Conservation (phyloP, 2,888 invertebrate species). For the Marronus borbonicus region DNA sequence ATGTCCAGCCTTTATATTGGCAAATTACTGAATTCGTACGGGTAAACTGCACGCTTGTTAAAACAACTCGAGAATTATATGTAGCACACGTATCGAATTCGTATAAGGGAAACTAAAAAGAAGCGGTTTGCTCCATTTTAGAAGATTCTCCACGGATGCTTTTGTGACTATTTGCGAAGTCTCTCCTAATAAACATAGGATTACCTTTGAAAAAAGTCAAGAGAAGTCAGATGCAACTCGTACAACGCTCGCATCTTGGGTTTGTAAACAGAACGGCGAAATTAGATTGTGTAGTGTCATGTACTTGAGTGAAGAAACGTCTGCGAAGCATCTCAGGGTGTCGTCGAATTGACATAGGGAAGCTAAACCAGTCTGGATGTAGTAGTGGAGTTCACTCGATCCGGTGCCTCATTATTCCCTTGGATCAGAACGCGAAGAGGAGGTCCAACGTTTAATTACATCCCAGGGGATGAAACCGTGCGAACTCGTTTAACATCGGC, state of each 20-base stretch:
- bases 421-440: constrained; percentile 4
- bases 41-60: too few relatives aligned
- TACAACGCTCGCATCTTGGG: neutral
- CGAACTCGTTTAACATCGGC: constrained; percentile 40
- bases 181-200: too few relatives aligned
- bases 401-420: constrained; percentile 26
- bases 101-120: too few relatives aligned
- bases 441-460: constrained; percentile 43
- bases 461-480: constrained; percentile 37
- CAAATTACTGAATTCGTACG: too few relatives aligned
- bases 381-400: constrained; percentile 28
- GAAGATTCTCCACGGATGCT: too few relatives aligned
- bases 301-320: neutral
- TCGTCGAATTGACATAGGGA: constrained; percentile 22
- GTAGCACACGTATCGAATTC: too few relatives aligned
- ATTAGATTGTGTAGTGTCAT: constrained; percentile 26
- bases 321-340: constrained; percentile 20
- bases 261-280: constrained; percentile 24
- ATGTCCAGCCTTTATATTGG: too few relatives aligned
- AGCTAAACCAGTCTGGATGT: constrained; percentile 4
- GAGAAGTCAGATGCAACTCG: too few relatives aligned
- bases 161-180: too few relatives aligned
- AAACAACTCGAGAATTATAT: too few relatives aligned
- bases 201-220: too few relatives aligned
- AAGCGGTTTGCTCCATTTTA: too few relatives aligned